These are phyloP conservation scores for Rattus rattus DNA, from an alignment of 2,113 vertebrate species.

Conservation along the genomic window DNA sequence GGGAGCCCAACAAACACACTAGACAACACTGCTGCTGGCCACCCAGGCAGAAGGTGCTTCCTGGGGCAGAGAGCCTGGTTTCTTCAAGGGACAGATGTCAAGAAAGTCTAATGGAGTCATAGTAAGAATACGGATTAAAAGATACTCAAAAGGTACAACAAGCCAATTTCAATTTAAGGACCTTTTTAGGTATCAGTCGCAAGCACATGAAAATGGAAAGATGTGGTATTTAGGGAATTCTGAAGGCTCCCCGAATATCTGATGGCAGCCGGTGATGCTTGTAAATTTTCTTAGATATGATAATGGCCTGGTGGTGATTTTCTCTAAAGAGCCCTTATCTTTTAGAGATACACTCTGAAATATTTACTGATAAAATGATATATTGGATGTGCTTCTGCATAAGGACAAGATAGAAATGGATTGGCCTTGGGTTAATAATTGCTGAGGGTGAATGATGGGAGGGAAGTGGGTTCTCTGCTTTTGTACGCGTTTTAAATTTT, in stretches of 20 bases:
- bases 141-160: neutral
- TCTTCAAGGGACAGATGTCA: slow-evolving; percentile 18
- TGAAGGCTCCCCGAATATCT: neutral
- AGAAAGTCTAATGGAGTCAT: neutral
- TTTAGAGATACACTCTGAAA: slow-evolving; percentile 49
- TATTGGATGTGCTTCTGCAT: neutral
- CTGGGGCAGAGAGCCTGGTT: neutral
- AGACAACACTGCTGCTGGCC: neutral
- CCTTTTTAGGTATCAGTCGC: neutral
- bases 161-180: slow-evolving; percentile 21
- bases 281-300: slow-evolving; percentile 46
- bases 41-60: neutral
- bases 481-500: slow-evolving; percentile 12
- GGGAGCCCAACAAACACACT: neutral
- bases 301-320: slow-evolving; percentile 30
- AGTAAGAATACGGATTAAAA: slow-evolving; percentile 10
- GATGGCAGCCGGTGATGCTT: slow-evolving; percentile 26
- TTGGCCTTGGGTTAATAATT: slow-evolving; percentile 26
- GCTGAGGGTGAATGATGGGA: neutral
- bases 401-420: slow-evolving; percentile 18
- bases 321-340: slow-evolving; percentile 45
- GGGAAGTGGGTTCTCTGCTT: slow-evolving; percentile 23
- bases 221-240: slow-evolving; percentile 4
- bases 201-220: neutral
- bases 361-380: slow-evolving; percentile 48